These are phyloP conservation scores for Hippotragus niger DNA, from an alignment of 2,113 vertebrate species.

Conservation along the genomic window DNA sequence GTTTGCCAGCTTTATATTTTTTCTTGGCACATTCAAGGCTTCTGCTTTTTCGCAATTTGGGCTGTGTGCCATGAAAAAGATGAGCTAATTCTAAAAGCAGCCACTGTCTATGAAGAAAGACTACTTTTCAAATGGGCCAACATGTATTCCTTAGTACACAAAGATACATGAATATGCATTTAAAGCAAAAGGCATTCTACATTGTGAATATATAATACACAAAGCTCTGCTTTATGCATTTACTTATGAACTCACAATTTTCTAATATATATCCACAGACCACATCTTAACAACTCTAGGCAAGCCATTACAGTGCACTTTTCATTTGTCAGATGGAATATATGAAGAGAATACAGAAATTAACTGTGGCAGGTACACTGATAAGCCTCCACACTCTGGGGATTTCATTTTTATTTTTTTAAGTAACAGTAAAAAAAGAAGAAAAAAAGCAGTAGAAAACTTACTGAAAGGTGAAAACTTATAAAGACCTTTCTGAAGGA, in stretches of 20 bases:
- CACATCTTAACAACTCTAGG: constrained; percentile 66
- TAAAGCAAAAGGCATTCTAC: constrained; percentile 71
- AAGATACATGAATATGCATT: constrained; percentile 68
- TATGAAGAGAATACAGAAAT: constrained; percentile 63
- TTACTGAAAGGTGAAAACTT: constrained; percentile 49
- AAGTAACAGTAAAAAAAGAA: constrained; percentile 50
- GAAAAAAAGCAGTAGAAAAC: constrained; percentile 48
- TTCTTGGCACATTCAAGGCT: constrained; percentile 29
- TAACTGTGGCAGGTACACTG: constrained; percentile 59
- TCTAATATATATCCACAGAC: constrained; percentile 72
- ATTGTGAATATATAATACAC: constrained; percentile 57
- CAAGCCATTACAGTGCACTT: constrained; percentile 64
- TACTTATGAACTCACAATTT: constrained; percentile 69
- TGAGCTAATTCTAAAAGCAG: constrained; percentile 66
- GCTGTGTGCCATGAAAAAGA: constrained; percentile 42
- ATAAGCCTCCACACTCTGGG: constrained; percentile 69
- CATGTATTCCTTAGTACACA: constrained; percentile 44
- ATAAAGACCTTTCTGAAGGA: constrained; percentile 75
- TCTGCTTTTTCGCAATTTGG: constrained; percentile 54
- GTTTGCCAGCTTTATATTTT: constrained; percentile 32
- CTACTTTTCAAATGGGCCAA: constrained; percentile 60
- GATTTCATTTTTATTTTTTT: neutral
- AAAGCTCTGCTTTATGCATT: constrained; percentile 70
- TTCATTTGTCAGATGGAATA: constrained; percentile 55
- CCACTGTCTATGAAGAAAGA: constrained; percentile 48